These are phyloP conservation scores for Lepidostoma basale DNA, from an alignment of 1,140 invertebrate genomes.

Conservation along the genomic window DNA sequence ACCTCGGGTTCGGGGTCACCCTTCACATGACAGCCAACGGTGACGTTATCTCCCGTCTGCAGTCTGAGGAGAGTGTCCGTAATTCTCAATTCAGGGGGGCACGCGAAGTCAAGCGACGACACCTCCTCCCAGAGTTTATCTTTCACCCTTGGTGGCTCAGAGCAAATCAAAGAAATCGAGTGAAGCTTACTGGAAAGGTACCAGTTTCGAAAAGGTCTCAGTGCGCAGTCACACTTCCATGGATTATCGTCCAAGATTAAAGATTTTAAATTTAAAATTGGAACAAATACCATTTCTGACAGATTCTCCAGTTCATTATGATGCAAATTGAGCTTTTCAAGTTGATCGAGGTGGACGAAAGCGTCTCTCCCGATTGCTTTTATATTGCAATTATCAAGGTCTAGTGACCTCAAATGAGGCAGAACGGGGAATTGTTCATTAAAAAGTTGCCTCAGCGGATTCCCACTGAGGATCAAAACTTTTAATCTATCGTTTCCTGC, in stretches of 20 bases:
- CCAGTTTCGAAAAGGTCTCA: slow-evolving; percentile 77
- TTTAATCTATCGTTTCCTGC: slow-evolving; percentile 74
- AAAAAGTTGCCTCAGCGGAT: slow-evolving; percentile 69
- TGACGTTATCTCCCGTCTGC: slow-evolving; percentile 76
- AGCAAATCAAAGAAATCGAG: slow-evolving; percentile 69
- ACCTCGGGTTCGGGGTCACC: slow-evolving; percentile 79
- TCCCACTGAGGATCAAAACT: slow-evolving; percentile 71
- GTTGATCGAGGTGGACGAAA: slow-evolving; percentile 67
- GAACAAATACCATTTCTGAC: slow-evolving; percentile 68
- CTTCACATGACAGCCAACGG: slow-evolving; percentile 72
- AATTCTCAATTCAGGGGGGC: slow-evolving; percentile 68
- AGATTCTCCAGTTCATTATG: slow-evolving; percentile 72
- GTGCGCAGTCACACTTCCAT: slow-evolving; percentile 81
- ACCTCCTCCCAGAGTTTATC: slow-evolving; percentile 72
- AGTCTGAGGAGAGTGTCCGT: slow-evolving; percentile 65
- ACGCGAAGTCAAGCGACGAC: slow-evolving; percentile 72
- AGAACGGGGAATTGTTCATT: slow-evolving; percentile 74
- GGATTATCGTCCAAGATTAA: slow-evolving; percentile 77
- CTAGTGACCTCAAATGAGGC: slow-evolving; percentile 72
- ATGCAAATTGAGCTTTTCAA: slow-evolving; percentile 75
- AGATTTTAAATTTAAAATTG: slow-evolving; percentile 72
- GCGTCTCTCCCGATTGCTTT: slow-evolving; percentile 67
- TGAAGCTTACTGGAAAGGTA: slow-evolving; percentile 71
- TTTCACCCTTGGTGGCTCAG: slow-evolving; percentile 63
- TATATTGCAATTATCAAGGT: slow-evolving; percentile 73